These are phyloP conservation scores for Trypoxylon attenuatum DNA, from an alignment of 2,888 invertebrate species.

Conservation along the genomic window DNA sequence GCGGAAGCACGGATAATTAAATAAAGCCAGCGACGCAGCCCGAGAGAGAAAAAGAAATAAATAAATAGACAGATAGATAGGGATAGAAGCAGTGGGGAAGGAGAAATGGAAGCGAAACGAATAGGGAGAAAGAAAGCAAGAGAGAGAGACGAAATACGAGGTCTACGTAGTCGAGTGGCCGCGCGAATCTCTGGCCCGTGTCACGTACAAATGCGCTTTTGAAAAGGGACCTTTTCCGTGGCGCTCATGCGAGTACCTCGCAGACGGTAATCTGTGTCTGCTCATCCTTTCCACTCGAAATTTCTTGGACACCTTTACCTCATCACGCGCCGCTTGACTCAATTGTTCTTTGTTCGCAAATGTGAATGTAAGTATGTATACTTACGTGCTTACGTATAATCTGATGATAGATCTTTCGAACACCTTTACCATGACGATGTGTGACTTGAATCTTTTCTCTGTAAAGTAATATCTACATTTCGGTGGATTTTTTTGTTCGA, in stretches of 20 bases:
- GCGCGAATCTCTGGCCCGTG: conserved; percentile 39
- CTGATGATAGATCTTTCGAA: no score
- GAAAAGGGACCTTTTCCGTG: conserved; percentile 38
- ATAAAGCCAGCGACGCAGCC: not conserved
- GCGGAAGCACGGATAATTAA: no score
- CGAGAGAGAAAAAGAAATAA: conserved; percentile 28
- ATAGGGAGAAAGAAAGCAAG: not conserved
- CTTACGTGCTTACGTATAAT: no score
- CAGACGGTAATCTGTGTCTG: conserved; percentile 37
- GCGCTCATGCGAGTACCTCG: conserved; percentile 20
- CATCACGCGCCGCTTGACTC: conserved; percentile 35
- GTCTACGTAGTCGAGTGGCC: not conserved
- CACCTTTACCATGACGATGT: no score
- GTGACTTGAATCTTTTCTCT: no score
- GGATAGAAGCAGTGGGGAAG: not conserved
- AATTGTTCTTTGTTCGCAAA: conserved; percentile 38
- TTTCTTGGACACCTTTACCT: conserved; percentile 22
- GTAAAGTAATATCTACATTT: no score
- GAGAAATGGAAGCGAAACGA: not conserved
- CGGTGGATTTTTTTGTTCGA: no score
- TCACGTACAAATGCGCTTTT: conserved; percentile 53
- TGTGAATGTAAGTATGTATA: no score
- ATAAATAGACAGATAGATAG: conserved; percentile 27
- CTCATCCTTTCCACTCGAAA: conserved; percentile 25
- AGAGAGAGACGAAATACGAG: not conserved